These are phyloP conservation scores for Theocolax elegans DNA, from an alignment of 1,140 invertebrate genomes.

Conservation along the genomic window DNA sequence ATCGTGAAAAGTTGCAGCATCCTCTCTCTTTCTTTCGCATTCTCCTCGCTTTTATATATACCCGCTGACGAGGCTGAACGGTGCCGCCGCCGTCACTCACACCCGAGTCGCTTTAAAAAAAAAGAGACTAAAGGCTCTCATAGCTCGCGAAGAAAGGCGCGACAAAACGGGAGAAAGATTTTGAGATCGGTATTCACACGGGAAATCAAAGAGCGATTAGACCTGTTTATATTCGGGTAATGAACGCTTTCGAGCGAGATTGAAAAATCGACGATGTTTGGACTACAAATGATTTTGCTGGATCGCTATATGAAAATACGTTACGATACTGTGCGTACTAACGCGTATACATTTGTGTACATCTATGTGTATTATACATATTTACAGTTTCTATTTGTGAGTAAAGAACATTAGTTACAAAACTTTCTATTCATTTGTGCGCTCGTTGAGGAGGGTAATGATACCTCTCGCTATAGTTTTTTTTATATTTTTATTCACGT, in stretches of 20 bases:
- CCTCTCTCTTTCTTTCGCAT: conserved; percentile 32
- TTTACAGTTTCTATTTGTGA: not conserved
- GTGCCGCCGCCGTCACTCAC: not conserved
- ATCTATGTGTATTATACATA: not conserved
- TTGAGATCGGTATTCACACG: not conserved
- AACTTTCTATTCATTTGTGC: not conserved
- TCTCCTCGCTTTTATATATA: conserved; percentile 18
- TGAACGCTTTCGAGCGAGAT: not conserved
- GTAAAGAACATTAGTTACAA: not conserved
- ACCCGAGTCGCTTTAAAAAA: not conserved
- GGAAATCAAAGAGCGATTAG: not conserved
- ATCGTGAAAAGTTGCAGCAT: conserved; percentile 46
- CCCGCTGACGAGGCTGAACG: not conserved
- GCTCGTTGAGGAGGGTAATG: no score
- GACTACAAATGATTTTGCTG: no score
- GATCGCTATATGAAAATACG: no score
- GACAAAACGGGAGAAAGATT: conserved; percentile 16
- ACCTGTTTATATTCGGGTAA: not conserved
- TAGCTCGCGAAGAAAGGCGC: not conserved
- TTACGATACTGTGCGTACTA: no score
- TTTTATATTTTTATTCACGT: no score
- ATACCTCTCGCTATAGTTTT: no score
- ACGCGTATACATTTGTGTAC: no score
- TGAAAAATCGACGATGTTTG: conserved; percentile 1
- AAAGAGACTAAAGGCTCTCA: not conserved